Base-by-base conservation (phyloP, 2,113 vertebrate species). In the Struthidea cinerea region DNA sequence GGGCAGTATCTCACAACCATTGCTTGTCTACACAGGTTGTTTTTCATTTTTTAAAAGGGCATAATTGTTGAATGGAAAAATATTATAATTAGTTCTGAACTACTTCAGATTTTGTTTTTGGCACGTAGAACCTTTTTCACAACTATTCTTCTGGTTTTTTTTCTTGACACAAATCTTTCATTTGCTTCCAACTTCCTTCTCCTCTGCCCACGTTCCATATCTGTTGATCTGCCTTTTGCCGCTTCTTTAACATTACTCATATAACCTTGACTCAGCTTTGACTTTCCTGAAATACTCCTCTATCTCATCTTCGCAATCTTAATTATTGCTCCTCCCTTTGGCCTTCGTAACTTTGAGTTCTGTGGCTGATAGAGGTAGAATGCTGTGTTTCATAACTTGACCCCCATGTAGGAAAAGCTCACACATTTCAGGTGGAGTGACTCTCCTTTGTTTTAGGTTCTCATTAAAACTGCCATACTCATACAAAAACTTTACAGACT, bases 241-340 rank as follows among this genome's bases (percentile, higher is more conserved):
- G 84, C 69, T 60, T 92, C 88, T 94, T 90, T 67, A 81, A 56
- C 76, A 57, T 96, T 93, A 94, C 83, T 97, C 92, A 96, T 87
- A 60, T 80, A 95, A 94, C 83, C 90, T 97, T 97, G 96, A 96
- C 90, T 96, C 93, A 90, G 90, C 83, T 96, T 90, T 94, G 94
- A 74, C 85, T 94, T 93, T 78, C 76, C 79, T 89, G 63, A 93
- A 94, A 75, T 86, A 83, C 28, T 94, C n/a, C 17, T 70, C 50
- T 78, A 69, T 92, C 87, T 93, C 47, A 46, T 71, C 64, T 74
- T 93, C 28, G 39, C 39, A 74, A 20, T 64, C 44, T 74, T 86
- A 94, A 94, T 90, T 92, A 49, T 52, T 2, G 32, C 73, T 86
- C 23, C 65, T 95, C 68, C 83, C n/a, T 95, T 94, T 90, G 73